These are phyloP conservation scores for Tenualosa ilisha DNA, from an alignment of 2,797 vertebrate genomes.

Conservation along the genomic window DNA sequence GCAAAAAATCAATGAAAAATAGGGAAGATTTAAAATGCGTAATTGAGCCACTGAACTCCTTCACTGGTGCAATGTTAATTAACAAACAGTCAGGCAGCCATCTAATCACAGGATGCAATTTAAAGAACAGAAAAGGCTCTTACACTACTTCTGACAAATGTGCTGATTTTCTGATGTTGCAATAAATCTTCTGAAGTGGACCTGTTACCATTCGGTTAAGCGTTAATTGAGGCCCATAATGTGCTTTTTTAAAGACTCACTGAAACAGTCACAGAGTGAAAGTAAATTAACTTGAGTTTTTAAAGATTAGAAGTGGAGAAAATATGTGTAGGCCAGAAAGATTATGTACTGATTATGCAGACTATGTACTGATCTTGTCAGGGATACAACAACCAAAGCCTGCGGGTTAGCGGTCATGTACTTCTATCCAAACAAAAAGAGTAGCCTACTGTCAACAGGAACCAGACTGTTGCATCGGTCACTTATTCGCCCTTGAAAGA, in stretches of 20 bases:
- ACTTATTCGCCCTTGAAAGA: conserved; percentile 61
- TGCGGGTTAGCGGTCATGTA: not conserved
- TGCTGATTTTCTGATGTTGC: conserved; percentile 10
- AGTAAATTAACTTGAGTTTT: not conserved
- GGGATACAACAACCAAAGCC: not conserved
- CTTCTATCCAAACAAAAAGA: not conserved
- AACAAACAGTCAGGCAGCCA: not conserved
- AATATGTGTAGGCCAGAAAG: not conserved
- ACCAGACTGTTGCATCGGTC: not conserved
- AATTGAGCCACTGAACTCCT: not conserved
- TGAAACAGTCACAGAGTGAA: not conserved
- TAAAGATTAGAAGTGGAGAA: not conserved
- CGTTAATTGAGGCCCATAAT: not conserved
- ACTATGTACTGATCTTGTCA: not conserved
- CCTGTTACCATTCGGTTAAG: not conserved
- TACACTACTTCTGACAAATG: not conserved
- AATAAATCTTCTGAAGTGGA: conserved; percentile 67
- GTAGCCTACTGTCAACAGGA: conserved; percentile 11
- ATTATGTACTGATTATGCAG: not conserved
- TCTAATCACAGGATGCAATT: not conserved
- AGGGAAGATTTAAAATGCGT: not conserved
- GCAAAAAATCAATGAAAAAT: conserved; percentile 2
- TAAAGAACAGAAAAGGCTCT: not conserved
- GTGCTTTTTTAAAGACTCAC: not conserved
- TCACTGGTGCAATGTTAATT: not conserved